Evolutionary conservation across 2,113 vertebrate species (phyloP).

Genomic region (Diphyllodes magnificus): DNA sequence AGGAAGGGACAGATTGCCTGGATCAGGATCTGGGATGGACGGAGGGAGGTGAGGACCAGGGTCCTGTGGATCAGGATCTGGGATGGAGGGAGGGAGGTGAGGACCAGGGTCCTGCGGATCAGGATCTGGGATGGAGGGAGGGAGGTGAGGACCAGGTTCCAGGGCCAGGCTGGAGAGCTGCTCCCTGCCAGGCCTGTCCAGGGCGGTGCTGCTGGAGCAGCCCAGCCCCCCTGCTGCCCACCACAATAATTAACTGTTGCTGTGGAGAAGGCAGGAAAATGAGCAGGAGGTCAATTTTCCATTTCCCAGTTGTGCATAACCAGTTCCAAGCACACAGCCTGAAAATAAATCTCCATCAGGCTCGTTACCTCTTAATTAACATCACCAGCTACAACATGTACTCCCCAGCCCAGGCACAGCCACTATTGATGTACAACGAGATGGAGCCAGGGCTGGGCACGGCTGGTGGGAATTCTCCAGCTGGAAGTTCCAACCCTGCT

Average conservation of each 20-base stretch:
- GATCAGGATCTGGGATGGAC: neutral
- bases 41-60: neutral
- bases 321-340: slow-evolving; percentile 1
- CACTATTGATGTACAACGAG: neutral
- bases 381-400: neutral
- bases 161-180: neutral
- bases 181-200: neutral
- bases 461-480: neutral
- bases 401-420: neutral
- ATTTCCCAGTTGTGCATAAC: slow-evolving; percentile 19
- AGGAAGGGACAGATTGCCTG: neutral
- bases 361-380: slow-evolving; percentile 31
- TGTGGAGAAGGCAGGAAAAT: slow-evolving; percentile 6
- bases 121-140: too few relatives aligned
- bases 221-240: neutral
- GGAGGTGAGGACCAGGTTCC: neutral
- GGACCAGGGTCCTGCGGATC: too few relatives aligned
- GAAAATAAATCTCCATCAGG: slow-evolving; percentile 42
- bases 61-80: neutral
- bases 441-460: neutral
- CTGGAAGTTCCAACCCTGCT: neutral
- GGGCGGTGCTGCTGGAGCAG: neutral
- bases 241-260: neutral
- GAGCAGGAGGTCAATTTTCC: slow-evolving; percentile 40
- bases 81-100: neutral